phyloP scores from a whole-genome alignment of 2,797 vertebrate species.

The Silurus aristotelis region DNA sequence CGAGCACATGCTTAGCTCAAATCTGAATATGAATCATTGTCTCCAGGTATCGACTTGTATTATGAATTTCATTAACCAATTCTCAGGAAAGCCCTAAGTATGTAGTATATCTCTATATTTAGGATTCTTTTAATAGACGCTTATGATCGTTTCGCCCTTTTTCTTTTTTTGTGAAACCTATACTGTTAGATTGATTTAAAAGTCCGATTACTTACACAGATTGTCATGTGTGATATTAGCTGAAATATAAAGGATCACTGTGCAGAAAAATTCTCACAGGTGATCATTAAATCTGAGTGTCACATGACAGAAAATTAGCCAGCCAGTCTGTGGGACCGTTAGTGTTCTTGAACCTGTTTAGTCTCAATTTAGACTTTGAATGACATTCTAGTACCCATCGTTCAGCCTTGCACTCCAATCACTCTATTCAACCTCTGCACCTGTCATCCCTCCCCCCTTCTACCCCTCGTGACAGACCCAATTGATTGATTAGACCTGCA shows the following conservation, averaged over 20 bases:
- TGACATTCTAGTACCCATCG: slow-evolving; percentile 17
- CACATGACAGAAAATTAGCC: neutral
- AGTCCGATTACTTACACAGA: neutral
- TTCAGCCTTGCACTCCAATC: slow-evolving; percentile 49
- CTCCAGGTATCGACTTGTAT: neutral
- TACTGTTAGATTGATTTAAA: neutral
- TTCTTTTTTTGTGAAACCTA: neutral
- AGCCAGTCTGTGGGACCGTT: neutral
- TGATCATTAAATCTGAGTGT: neutral
- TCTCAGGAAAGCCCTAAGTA: neutral
- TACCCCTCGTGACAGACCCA: slow-evolving; percentile 12
- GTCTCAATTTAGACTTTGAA: neutral
- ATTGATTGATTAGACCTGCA: slow-evolving; percentile 9
- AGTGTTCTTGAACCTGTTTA: neutral
- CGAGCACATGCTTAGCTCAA: neutral
- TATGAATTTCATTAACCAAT: neutral
- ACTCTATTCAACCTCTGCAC: slow-evolving; percentile 33
- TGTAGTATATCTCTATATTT: neutral
- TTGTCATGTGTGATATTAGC: neutral
- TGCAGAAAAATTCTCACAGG: neutral
- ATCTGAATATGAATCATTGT: neutral
- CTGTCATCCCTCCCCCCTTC: neutral
- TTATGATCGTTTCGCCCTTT: neutral
- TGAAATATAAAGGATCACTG: neutral
- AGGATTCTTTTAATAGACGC: neutral